These are phyloP conservation scores for Triplophysa dalaica DNA, from an alignment of 2,113 vertebrate species.

Conservation along the genomic window DNA sequence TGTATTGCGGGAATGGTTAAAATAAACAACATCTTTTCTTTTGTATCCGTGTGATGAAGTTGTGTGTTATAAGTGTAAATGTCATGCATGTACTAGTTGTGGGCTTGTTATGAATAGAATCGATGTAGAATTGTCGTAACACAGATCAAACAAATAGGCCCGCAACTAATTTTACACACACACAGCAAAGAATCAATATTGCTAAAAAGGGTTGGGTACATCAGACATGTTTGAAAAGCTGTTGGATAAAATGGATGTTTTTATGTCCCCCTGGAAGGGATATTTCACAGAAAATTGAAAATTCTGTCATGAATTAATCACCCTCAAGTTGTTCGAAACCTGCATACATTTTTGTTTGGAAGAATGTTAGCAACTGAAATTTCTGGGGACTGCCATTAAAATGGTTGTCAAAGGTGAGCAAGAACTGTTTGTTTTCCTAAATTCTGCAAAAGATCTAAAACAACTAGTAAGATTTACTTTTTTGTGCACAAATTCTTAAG, in stretches of 20 bases:
- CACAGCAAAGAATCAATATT: neutral
- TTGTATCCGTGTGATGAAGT: neutral
- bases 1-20: neutral
- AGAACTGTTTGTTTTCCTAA: no score
- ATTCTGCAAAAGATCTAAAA: no score
- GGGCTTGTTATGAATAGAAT: neutral
- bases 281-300: no score
- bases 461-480: no score
- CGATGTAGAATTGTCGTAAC: neutral
- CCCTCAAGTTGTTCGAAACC: no score
- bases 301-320: no score
- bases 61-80: neutral
- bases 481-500: no score
- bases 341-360: no score
- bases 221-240: neutral
- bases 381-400: no score
- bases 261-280: no score
- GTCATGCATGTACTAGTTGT: neutral
- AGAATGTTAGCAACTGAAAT: no score
- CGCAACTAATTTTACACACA: neutral
- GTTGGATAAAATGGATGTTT: neutral
- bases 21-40: neutral
- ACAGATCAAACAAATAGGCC: neutral
- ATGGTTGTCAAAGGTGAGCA: no score
- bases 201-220: neutral